These are phyloP conservation scores for Puntigrus tetrazona DNA, from an alignment of 2,113 vertebrate genomes.

Conservation along the genomic window DNA sequence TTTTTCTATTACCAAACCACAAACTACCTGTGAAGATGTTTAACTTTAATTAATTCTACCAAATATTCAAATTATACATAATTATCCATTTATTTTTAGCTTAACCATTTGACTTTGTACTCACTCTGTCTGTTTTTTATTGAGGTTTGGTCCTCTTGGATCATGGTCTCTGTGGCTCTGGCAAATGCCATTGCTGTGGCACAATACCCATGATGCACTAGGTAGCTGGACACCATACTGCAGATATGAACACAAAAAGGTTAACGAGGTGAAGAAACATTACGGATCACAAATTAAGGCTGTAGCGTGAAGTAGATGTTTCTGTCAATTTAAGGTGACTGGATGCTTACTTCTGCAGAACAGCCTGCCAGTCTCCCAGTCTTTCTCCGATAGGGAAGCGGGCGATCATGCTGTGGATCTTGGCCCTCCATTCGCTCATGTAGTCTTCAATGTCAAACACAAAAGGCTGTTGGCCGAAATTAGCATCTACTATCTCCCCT, in stretches of 20 bases:
- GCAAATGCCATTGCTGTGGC: conserved; percentile 96
- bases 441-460: conserved; percentile 99
- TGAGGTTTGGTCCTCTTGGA: conserved; percentile 95
- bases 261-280: neutral
- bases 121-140: conserved; percentile 99
- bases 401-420: conserved; percentile 95
- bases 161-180: conserved; percentile 92
- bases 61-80: neutral
- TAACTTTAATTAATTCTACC: neutral
- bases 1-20: neutral
- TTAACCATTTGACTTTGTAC: conserved; percentile 49
- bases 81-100: neutral
- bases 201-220: conserved; percentile 98
- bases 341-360: conserved; percentile 92
- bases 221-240: conserved; percentile 97
- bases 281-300: neutral
- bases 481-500: conserved; percentile 97
- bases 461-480: conserved; percentile 98
- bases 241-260: conserved; percentile 38
- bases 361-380: conserved; percentile 95
- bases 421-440: conserved; percentile 96
- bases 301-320: neutral
- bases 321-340: neutral
- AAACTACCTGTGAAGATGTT: neutral
- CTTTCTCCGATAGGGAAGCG: conserved; percentile 93